Evolutionary conservation across 2,113 vertebrate species (phyloP), one percentile per base, ranked within the genome.

Genomic region (Eonycteris spelaea): DNA sequence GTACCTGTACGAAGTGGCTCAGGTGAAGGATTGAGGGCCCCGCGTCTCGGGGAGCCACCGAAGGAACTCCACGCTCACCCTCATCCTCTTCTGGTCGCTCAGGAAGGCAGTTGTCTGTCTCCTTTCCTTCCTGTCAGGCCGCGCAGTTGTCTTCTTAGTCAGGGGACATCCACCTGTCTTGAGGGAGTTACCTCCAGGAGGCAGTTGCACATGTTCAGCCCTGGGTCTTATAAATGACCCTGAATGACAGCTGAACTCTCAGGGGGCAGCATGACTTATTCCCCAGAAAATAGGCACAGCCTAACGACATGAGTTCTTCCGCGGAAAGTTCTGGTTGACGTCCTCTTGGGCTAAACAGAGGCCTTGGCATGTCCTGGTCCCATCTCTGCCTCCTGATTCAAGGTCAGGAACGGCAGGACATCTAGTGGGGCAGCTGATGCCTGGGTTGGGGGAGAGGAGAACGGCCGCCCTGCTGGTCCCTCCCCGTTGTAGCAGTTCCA

Each of bases 1-100:
- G 0, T 99, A 99, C 97, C 99, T 99, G 94, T 98, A 99, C 43
- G 99, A 99, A 97, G 99, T 99, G 73, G 99, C 99, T 59, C 98
- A 98, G 97, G 97, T 99, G 97, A 96, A 98, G 95, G 55, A 98
- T 84, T 98, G 96, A 98, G 57, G 30, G 15, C 74, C n/a, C 53
- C 0, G 0, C 1, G 5, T n/a, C 2, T 67, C 24, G 0, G 40
- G 4, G 15, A 16, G 51, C 51, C 51, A 51, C 51, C 15, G 33
- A 51, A 51, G 15, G 15, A 51, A 15, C 51, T 15, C 15, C 15
- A 5, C 51, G 4, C 51, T 51, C 48, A 51, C 48, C 48, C 48
- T 51, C 48, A 3, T 51, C 48, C 4, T 14, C 48, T 51, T 51
- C 48, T 51, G 48, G 48, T 51, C 14, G 51, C 77, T 45, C 12